phyloP scores from a whole-genome alignment of 1,140 invertebrate species.

The Trypoxylus dichotomus region DNA sequence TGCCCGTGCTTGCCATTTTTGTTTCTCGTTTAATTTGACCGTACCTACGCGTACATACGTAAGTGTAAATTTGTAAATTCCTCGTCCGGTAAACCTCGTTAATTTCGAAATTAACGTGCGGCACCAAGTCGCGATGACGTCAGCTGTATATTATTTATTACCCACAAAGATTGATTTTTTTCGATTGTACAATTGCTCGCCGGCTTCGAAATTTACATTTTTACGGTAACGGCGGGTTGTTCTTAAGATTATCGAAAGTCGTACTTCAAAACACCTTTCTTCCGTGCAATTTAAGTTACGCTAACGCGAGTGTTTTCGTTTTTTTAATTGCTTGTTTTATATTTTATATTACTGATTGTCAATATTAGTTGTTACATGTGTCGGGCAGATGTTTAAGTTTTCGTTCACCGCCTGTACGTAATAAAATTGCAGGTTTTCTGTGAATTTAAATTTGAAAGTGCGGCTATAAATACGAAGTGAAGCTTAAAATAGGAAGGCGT shows the following conservation, averaged over 20 bases:
- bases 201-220: not conserved
- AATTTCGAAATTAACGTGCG: not conserved
- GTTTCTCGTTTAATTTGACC: not conserved
- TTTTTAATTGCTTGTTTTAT: conserved; percentile 16
- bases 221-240: not conserved
- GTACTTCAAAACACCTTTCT: not conserved
- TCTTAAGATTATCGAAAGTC: not conserved
- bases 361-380: conserved; percentile 1
- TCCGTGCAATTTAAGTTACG: conserved; percentile 4
- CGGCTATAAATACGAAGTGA: not conserved
- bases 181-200: not conserved
- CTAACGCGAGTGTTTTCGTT: not conserved
- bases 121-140: not conserved
- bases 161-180: not conserved
- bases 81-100: conserved; percentile 11
- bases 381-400: not conserved
- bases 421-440: conserved; percentile 16
- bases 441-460: conserved; percentile 9
- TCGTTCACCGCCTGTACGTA: not conserved
- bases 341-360: conserved; percentile 1
- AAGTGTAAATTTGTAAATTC: conserved; percentile 6
- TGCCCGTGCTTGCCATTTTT: not conserved
- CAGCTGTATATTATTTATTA: not conserved
- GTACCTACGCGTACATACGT: not conserved
- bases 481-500: not conserved